These are phyloP conservation scores for Drosophila kurseongensis DNA, from an alignment of 1,140 invertebrate species.

Conservation along the genomic window DNA sequence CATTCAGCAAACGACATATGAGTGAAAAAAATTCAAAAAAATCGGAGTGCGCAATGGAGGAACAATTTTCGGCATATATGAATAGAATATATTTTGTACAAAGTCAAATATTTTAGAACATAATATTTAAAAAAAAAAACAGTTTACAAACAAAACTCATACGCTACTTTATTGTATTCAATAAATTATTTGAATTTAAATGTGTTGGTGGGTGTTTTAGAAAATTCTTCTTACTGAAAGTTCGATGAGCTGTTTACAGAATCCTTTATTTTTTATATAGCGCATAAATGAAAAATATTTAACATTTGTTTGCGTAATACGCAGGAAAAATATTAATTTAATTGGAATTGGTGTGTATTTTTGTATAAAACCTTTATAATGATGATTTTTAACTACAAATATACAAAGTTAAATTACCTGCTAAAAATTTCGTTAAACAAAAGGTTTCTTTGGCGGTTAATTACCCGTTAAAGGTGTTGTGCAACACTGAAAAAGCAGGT, in stretches of 20 bases:
- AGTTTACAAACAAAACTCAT: slow-evolving; percentile 71
- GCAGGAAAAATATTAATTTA: too few relatives aligned
- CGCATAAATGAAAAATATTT: too few relatives aligned
- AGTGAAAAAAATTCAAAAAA: slow-evolving; percentile 65
- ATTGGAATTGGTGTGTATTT: too few relatives aligned
- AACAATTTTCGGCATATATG: slow-evolving; percentile 81
- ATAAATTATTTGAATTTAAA: slow-evolving; percentile 74
- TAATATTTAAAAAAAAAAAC: slow-evolving; percentile 59
- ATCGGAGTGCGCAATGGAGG: slow-evolving; percentile 63
- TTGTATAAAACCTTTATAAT: too few relatives aligned
- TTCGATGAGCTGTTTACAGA: too few relatives aligned
- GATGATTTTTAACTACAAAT: too few relatives aligned
- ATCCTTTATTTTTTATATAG: too few relatives aligned
- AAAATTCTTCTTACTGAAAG: too few relatives aligned
- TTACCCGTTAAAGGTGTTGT: not conserved
- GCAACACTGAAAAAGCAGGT: not conserved
- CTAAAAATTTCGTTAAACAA: too few relatives aligned
- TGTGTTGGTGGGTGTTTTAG: not conserved
- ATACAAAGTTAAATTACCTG: too few relatives aligned
- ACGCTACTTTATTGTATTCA: slow-evolving; percentile 81
- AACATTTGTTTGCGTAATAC: too few relatives aligned
- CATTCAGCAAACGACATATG: slow-evolving; percentile 48
- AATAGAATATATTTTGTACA: slow-evolving; percentile 78
- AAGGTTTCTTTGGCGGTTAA: not conserved
- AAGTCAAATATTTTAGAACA: slow-evolving; percentile 78